Conservation (phyloP, 2,113 vertebrate species). For the Enhydra lutris region DNA sequence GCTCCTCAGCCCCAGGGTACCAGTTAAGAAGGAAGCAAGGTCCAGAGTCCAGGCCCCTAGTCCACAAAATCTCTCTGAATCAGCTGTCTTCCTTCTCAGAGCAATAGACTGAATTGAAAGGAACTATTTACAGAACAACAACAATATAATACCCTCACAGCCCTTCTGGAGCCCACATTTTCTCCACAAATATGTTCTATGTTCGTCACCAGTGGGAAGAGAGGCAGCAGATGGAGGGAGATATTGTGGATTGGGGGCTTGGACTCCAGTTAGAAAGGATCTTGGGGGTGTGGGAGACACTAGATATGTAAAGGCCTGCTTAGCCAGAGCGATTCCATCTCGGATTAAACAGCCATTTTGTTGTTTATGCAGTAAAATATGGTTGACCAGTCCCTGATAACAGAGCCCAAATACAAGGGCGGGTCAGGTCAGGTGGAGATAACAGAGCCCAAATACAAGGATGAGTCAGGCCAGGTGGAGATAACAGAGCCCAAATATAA, state of each 20-base stretch:
- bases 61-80: constrained; percentile 61
- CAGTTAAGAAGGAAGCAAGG: constrained; percentile 55
- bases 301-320: not conserved
- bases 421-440: no score
- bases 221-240: not conserved
- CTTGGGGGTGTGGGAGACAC: not conserved
- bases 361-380: no score
- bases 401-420: no score
- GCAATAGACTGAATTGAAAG: not conserved
- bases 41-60: constrained; percentile 13
- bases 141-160: not conserved
- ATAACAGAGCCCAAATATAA: no score
- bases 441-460: no score
- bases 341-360: no score
- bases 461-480: no score
- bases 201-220: constrained; percentile 20
- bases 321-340: no score
- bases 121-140: constrained; percentile 45
- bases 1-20: constrained; percentile 16
- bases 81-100: constrained; percentile 45
- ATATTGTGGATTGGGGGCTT: not conserved
- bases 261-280: not conserved
- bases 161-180: constrained; percentile 22
- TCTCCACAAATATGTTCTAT: constrained; percentile 30
- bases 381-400: no score